Evolutionary conservation across 2,113 vertebrate species (phyloP), one percentile per base, ranked within the genome.

Genomic region (Geococcyx californianus): DNA sequence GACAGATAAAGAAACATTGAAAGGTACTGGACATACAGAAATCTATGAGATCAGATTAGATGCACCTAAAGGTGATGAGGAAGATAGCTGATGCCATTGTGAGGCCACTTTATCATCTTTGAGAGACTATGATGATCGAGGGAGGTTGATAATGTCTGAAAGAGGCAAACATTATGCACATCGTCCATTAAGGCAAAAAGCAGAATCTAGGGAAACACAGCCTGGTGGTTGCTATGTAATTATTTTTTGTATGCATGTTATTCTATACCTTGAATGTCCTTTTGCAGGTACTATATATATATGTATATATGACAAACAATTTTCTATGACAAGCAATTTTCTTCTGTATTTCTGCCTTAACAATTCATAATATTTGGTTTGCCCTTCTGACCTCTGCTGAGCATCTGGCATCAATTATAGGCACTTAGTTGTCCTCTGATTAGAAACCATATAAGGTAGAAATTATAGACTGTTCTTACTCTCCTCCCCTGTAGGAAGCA

Each of bases 321-420:
- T 25, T 49, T 26, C 36, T 73, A 64, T 70, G n/a, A n/a, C n/a
- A n/a, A n/a, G n/a, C n/a, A n/a, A 59, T 74, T 84, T 89, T 87
- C 4, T 84, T 70, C 33, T 81, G 1, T 62, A 59, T 80, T 84
- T 87, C 34, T 87, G 7, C 38, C 52, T 75, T 72, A 84, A n/a
- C 58, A 77, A 36, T 72, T 64, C 21, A 33, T 78, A 75, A 58
- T 23, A 52, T 84, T 81, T 67, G 36, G 26, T 51, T 78, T 89
- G 20, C 69, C 47, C 89, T 92, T 89, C 66, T 77, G 64, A 89
- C 84, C 63, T 81, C 51, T 95, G 20, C 74, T 1, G 12, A 91
- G 74, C 60, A 94, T 69, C 69, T 89, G 66, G 66, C 60, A 82
- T 90, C 58, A 82, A 87, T 93, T 84, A 64, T 1, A 78, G 47